Evolutionary conservation across 2,113 vertebrate genomes (phyloP), one percentile per base, ranked within the genome.

Genomic region (Damaliscus lunatus): DNA sequence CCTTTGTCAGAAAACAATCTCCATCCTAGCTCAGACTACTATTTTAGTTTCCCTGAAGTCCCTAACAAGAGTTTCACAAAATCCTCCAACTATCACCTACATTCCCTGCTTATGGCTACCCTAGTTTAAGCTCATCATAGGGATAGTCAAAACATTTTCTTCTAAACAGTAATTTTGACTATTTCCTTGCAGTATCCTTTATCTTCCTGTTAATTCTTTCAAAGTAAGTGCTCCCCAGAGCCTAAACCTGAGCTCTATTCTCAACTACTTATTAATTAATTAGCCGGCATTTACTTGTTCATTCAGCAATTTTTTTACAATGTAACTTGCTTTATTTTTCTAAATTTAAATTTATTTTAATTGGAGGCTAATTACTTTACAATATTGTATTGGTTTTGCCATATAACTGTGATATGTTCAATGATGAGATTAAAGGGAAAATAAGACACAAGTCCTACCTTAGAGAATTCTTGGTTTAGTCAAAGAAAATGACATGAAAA

Each of bases 401-500:
- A 59, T 59, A 25, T 59, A 59, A 86, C 43, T 77, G 31, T 40
- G 33, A 78, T 40, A 55, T 27, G 1, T 78, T 90, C 89, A 88
- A 84, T 59, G 36, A 85, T 31, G 17, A 57, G 23, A 92, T 85
- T 91, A 59, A 94, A 53, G 36, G 55, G 53, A 91, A 95, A 90
- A 80, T 74, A 86, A 82, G 36, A 93, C 7, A 89, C 14, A 84
- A 29, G 64, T 82, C 29, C 91, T 89, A 94, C 36, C 15, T 59
- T 23, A 88, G 25, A 80, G 10, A 87, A 43, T 53, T 95, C 43
- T 83, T 95, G 23, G n/a, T 87, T 90, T 93, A 82, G 25, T 80
- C 74, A 93, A 90, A 94, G 55, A 96, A 59, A 97, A 95, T 55
- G 27, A 94, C 62, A 91, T 50, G 55, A 84, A 96, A 91, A 90